Base-by-base conservation (phyloP, 2,888 invertebrate genomes). In the Julus scandinavius region DNA sequence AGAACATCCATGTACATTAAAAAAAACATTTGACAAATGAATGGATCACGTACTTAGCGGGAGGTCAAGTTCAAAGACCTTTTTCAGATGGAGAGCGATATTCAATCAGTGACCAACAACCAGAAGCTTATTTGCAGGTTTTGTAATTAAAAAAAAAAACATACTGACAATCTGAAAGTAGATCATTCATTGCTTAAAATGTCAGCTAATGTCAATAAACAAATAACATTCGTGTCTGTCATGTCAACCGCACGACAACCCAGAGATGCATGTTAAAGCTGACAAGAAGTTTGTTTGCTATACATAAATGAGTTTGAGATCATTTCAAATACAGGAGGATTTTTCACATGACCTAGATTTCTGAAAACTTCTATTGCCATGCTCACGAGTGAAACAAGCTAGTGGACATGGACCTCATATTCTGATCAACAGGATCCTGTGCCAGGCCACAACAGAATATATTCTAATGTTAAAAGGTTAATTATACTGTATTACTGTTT, bases 311-410 rank as follows among this genome's bases (percentile, higher is more conserved):
- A 20, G 63, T 63, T 20, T n/a, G 63, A 7, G 63, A 63, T 63
- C 63, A 63, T 20, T 63, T 63, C 63, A 63, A 63, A 63, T 63
- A 63, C 63, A 20, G n/a, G 4, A 63, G 20, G 13, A 20, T 20
- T 20, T 63, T 63, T 63, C 63, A 63, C 63, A 63, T 63, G 63
- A 63, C 63, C 63, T 63, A 63, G 6, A 63, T 63, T 63, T 20
- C 63, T 63, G 63, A 7, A 7, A 63, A 63, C 20, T 20, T 7
- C 20, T 63, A 63, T 0, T 20, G 63, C 20, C 63, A 20, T 63
- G 9, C 63, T 63, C 20, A 20, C 20, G 63, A 9, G 20, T 63
- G n/a, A 63, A 63, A 20, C 58, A 58, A 58, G 17, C 11, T 17
- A 5, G 5, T 17, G 58, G 58, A 58, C 17, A 20, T 9, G n/a